Evolutionary conservation across 2,888 invertebrate species (phyloP).

Genomic region (Venustoraphidia nigricollis): DNA sequence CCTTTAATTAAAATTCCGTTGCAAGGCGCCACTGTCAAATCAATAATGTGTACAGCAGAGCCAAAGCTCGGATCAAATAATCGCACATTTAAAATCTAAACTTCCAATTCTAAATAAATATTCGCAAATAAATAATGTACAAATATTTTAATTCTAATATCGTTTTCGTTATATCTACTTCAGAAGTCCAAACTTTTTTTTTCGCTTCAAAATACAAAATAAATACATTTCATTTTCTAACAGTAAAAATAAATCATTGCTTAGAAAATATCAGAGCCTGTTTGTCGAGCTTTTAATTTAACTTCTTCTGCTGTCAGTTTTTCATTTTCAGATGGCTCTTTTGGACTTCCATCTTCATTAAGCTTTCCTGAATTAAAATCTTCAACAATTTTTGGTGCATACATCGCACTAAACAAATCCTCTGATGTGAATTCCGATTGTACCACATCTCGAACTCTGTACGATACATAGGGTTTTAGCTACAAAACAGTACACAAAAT

Average conservation of each 20-base stretch:
- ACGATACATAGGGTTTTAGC: slow-evolving; percentile 90
- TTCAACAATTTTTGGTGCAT: slow-evolving; percentile 58
- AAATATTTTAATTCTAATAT: no score
- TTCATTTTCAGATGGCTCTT: slow-evolving; percentile 59
- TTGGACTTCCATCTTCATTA: slow-evolving; percentile 46
- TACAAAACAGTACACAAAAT: slow-evolving; percentile 22
- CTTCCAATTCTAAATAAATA: no score
- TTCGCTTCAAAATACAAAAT: no score
- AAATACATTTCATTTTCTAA: no score
- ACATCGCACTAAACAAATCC: slow-evolving; percentile 68
- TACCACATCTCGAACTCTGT: slow-evolving; percentile 55
- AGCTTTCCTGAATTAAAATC: slow-evolving; percentile 61
- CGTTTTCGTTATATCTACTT: no score
- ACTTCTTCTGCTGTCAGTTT: slow-evolving; percentile 58
- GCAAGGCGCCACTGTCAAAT: no score
- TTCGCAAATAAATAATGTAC: no score
- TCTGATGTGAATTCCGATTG: slow-evolving; percentile 72
- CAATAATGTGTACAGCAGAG: no score
- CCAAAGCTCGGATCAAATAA: no score
- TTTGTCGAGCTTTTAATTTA: slow-evolving; percentile 46
- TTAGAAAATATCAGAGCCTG: slow-evolving; percentile 69
- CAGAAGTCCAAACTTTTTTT: no score
- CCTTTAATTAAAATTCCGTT: no score
- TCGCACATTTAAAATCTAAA: no score
- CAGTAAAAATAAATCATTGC: neutral